Percentiles rank a stretch among this genome's conserved stretches.
These are phyloP conservation scores for Peromyscus aztecus DNA, from an alignment of 2,797 vertebrate species.

Conservation along the genomic window DNA sequence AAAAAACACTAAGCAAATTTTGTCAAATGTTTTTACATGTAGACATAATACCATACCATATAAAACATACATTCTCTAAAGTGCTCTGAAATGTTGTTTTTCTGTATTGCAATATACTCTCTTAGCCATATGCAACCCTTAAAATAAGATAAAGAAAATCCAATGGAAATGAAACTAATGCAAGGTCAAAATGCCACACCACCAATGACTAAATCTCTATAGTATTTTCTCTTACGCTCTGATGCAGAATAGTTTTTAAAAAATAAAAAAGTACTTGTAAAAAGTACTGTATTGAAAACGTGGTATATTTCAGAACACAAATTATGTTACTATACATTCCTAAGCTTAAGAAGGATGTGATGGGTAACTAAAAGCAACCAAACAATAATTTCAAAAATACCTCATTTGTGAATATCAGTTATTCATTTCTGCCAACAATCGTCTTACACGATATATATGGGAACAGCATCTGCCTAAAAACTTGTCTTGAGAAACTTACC, in stretches of 20 bases:
- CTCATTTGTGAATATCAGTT: constrained; percentile 50
- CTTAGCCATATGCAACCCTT: constrained; percentile 54
- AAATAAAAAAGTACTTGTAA: neutral
- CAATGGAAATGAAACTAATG: constrained; percentile 50
- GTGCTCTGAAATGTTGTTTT: constrained; percentile 59
- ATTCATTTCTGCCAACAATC: constrained; percentile 49
- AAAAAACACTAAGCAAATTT: constrained; percentile 51
- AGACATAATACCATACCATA: constrained; percentile 26
- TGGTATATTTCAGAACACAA: constrained; percentile 31
- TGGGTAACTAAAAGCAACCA: constrained; percentile 40
- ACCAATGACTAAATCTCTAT: constrained; percentile 55
- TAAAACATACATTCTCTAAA: constrained; percentile 51
- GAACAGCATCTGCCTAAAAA: constrained; percentile 60
- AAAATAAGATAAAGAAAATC: constrained; percentile 66
- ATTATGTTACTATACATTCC: constrained; percentile 38
- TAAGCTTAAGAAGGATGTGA: constrained; percentile 45
- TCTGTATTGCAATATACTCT: neutral
- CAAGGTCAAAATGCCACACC: constrained; percentile 25
- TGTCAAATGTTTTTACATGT: constrained; percentile 41
- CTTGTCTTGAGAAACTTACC: constrained; percentile 86
- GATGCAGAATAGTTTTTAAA: constrained; percentile 12
- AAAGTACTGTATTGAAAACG: constrained; percentile 7
- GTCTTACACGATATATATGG: constrained; percentile 4
- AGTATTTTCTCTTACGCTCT: constrained; percentile 56
- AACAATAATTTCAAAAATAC: constrained; percentile 47